phyloP scores from a whole-genome alignment of 2,888 invertebrate genomes.

The Notodonta ziczac region DNA sequence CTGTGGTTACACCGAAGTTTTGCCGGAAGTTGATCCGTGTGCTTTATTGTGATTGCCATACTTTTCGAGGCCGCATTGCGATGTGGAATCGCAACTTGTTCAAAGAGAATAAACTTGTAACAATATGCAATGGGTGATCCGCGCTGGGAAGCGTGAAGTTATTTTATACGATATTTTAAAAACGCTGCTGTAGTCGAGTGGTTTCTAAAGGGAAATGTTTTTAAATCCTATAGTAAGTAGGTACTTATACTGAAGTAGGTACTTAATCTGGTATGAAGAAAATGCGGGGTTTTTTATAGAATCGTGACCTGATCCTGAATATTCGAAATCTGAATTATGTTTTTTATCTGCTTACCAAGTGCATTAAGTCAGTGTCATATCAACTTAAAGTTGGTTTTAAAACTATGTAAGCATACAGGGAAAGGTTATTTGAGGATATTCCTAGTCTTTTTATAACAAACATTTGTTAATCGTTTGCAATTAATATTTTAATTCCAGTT shows the following conservation, averaged over 20 bases:
- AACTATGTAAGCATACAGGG: too few species aligned
- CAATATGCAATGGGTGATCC: conserved; percentile 59
- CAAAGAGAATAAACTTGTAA: conserved; percentile 61
- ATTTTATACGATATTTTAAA: conserved; percentile 27
- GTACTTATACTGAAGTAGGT: too few species aligned
- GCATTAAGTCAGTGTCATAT: too few species aligned
- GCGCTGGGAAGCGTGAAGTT: conserved; percentile 30
- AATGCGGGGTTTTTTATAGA: too few species aligned
- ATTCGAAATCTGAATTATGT: too few species aligned
- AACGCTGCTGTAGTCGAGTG: conserved; percentile 27
- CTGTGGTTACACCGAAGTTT: conserved; percentile 31
- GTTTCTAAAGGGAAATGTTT: conserved; percentile 7
- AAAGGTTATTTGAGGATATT: too few species aligned
- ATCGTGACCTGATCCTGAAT: too few species aligned
- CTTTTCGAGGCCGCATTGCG: conserved; percentile 66
- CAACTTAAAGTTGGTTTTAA: too few species aligned
- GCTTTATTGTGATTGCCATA: conserved; percentile 70
- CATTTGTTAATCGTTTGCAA: too few species aligned
- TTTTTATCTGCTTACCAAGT: too few species aligned
- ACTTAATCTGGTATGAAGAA: neutral
- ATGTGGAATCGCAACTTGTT: conserved; percentile 69
- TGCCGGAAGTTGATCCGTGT: conserved; percentile 54
- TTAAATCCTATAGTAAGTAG: neutral
- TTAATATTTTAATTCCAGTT: too few species aligned
- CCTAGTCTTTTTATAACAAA: too few species aligned